Base-by-base conservation (phyloP, 2,888 invertebrate genomes). In the Drosophila pegasa region DNA sequence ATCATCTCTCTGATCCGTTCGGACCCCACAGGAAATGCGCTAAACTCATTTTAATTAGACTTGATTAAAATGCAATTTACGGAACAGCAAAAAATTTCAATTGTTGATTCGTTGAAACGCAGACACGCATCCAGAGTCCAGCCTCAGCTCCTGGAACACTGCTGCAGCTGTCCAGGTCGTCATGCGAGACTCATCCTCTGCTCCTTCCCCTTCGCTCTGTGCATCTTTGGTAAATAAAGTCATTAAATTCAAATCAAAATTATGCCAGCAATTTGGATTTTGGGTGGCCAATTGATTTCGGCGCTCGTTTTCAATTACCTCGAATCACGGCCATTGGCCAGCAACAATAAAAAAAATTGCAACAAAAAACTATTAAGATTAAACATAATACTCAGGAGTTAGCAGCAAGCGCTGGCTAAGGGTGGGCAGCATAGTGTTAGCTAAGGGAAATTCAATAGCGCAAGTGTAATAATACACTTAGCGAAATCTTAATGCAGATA, bases 11-110 rank as follows among this genome's bases (percentile, higher is more conserved):
- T 38, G 35, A 37, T 31, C 50, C 20, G 18, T 31, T 31, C 27
- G 40, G 87, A 75, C 82, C 87, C 38, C 76, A 81, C 87, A 87
- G 69, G 67, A 65, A 84, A 71, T 70, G 79, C 67, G 74, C 71
- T 88, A 88, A 85, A 82, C 83, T 71, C 78, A 87, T 88, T 85
- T 85, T 85, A 85, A 85, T 85, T 85, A 84, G 88, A 87, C 79
- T 81, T 87, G 85, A 87, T 84, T 87, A 88, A 88, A 88, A 88
- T 87, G 85, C 85, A 84, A 88, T 88, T 87, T 82, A 56, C 73
- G 64, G 62, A 72, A 55, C 56, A 43, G 50, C 62, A 66, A 55
- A 66, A 55, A 52, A 61, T 61, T 64, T 67, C 81, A 80, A 80
- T 81, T 67, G 74, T 41, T 45, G 47, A 27, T 54, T 38, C 16